Percentiles rank a stretch among this genome's conserved stretches.
Evolutionary conservation across 2,797 vertebrate genomes (phyloP).

Genomic region (Sandelia bainsii): DNA sequence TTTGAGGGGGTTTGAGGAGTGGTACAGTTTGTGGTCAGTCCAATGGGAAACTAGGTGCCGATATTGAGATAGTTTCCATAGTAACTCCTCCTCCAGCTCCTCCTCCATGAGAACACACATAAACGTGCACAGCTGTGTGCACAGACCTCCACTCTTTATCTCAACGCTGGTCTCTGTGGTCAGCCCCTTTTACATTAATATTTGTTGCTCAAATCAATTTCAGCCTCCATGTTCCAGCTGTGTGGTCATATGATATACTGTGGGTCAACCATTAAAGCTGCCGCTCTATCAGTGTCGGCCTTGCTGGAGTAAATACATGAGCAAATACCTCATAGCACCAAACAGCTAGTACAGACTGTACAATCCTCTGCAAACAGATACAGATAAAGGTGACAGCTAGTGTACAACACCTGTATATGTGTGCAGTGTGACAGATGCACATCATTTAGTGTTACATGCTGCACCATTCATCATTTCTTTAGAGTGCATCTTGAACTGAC

Average conservation of each 20-base stretch:
- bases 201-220: slow-evolving; percentile 59
- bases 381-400: slow-evolving; percentile 31
- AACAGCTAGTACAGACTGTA: slow-evolving; percentile 12
- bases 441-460: slow-evolving; percentile 20
- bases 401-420: slow-evolving; percentile 16
- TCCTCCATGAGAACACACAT: slow-evolving; percentile 29
- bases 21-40: slow-evolving; percentile 53
- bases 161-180: slow-evolving; percentile 28
- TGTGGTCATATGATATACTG: slow-evolving; percentile 40
- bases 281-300: slow-evolving; percentile 1
- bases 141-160: slow-evolving; percentile 31
- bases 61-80: slow-evolving; percentile 82
- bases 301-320: slow-evolving; percentile 30
- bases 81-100: slow-evolving; percentile 67
- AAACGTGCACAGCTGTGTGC: slow-evolving; percentile 35
- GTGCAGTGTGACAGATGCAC: slow-evolving; percentile 12
- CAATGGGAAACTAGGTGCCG: slow-evolving; percentile 71
- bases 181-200: slow-evolving; percentile 35
- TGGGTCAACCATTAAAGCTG: slow-evolving; percentile 26
- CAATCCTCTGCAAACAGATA: slow-evolving; percentile 28
- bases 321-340: slow-evolving; percentile 28
- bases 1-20: slow-evolving; percentile 29
- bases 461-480: slow-evolving; percentile 48
- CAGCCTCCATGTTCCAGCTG: slow-evolving; percentile 39
- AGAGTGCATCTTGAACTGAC: slow-evolving; percentile 38